Evolutionary conservation across 2,113 vertebrate genomes (phyloP).

Genomic region (Heterocephalus glaber): DNA sequence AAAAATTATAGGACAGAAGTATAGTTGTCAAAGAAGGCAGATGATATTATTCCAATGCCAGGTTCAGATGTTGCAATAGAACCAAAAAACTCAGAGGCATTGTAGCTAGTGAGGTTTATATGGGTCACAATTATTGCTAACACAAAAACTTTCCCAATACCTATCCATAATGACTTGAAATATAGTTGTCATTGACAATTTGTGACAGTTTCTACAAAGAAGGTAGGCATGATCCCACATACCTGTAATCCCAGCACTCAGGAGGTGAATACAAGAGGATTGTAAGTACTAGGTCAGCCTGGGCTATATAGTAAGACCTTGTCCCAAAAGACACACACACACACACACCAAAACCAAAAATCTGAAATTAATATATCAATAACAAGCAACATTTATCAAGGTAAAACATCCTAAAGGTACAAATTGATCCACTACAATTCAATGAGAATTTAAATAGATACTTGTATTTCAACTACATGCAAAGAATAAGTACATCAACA

Average conservation of each 20-base stretch:
- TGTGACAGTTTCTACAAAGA: background rate
- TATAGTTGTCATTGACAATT: background rate
- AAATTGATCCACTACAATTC: background rate
- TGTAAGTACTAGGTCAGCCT: background rate
- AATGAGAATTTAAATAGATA: background rate
- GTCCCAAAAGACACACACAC: background rate
- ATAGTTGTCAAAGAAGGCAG: background rate
- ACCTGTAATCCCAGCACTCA: background rate
- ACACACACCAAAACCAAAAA: background rate
- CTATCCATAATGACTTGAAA: background rate
- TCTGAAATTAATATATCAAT: background rate
- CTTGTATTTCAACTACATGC: background rate
- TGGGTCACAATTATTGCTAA: background rate
- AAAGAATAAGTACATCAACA: background rate
- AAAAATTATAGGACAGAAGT: slow-evolving; percentile 6
- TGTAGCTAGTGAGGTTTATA: background rate
- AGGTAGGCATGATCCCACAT: background rate
- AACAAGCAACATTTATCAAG: background rate
- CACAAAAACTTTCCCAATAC: background rate
- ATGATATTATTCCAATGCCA: background rate
- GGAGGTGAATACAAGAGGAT: background rate
- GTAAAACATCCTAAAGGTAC: background rate
- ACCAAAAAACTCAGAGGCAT: background rate
- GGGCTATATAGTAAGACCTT: background rate
- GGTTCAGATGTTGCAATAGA: background rate